Conservation (phyloP, 1,140 invertebrate species). For the Cydia fagiglandana region DNA sequence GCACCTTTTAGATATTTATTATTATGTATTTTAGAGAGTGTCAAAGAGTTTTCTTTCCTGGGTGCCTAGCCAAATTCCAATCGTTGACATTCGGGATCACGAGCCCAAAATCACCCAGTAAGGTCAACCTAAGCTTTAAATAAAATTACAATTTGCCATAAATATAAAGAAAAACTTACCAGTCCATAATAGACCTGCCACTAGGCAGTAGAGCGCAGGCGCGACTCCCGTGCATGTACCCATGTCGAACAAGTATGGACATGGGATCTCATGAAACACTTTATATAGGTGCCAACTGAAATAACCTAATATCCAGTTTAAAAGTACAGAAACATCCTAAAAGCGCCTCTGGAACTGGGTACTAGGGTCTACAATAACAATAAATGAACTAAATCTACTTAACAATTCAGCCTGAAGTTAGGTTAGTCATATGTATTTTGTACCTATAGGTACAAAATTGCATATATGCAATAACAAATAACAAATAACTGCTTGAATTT, state of each 20-base stretch:
- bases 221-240: not conserved
- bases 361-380: not conserved
- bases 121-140: too few species aligned
- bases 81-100: too few species aligned
- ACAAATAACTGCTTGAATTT: too few species aligned
- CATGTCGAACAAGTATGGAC: not conserved
- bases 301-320: not conserved
- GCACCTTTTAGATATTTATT: too few species aligned
- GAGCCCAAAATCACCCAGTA: too few species aligned
- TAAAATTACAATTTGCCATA: not conserved
- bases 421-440: too few species aligned
- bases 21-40: too few species aligned
- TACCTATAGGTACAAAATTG: too few species aligned
- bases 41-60: too few species aligned
- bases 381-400: not conserved
- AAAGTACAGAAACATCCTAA: not conserved
- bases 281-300: not conserved
- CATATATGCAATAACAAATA: too few species aligned
- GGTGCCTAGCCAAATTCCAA: too few species aligned
- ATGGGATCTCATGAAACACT: not conserved
- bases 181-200: not conserved
- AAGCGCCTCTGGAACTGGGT: not conserved
- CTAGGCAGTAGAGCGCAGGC: not conserved
- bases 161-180: conserved; percentile 3
- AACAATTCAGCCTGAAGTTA: not conserved